phyloP scores from a whole-genome alignment of 37 sponge, comb jelly and placozoan species.

The Corticium candelabrum region DNA sequence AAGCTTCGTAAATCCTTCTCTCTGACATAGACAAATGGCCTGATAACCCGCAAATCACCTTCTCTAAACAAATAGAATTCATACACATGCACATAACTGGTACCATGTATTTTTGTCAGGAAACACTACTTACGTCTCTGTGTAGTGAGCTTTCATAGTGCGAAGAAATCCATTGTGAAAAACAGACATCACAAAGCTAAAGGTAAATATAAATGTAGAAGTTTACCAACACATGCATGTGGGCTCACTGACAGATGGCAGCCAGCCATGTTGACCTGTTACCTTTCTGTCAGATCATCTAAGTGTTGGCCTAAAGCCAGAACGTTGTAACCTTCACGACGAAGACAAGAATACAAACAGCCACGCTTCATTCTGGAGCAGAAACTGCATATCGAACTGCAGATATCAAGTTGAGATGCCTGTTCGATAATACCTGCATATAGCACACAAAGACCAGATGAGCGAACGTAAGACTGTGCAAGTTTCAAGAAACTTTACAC shows the following conservation, averaged over 20 bases:
- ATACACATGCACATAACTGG: neutral
- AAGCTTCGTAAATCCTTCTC: slow-evolving; percentile 69
- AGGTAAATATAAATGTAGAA: neutral
- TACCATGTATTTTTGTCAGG: neutral
- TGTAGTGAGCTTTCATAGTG: slow-evolving; percentile 79
- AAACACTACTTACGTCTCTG: neutral
- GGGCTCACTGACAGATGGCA: neutral
- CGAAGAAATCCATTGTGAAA: slow-evolving; percentile 90
- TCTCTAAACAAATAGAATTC: slow-evolving; percentile 24
- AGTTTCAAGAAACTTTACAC: neutral
- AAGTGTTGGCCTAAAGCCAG: slow-evolving; percentile 88
- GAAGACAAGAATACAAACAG: slow-evolving; percentile 62
- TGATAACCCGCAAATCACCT: slow-evolving; percentile 79
- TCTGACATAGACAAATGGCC: slow-evolving; percentile 81
- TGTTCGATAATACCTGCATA: slow-evolving; percentile 61
- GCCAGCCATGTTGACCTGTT: neutral
- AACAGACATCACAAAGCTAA: slow-evolving; percentile 74
- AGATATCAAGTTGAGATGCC: slow-evolving; percentile 36
- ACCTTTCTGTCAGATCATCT: slow-evolving; percentile 81
- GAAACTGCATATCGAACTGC: slow-evolving; percentile 78
- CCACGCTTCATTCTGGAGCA: slow-evolving; percentile 93
- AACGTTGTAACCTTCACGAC: slow-evolving; percentile 81
- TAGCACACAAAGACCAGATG: too few species aligned
- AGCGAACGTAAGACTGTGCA: too few species aligned
- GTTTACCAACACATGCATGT: neutral